These are phyloP conservation scores for Addax nasomaculatus DNA, from an alignment of 2,113 vertebrate species.

Conservation along the genomic window DNA sequence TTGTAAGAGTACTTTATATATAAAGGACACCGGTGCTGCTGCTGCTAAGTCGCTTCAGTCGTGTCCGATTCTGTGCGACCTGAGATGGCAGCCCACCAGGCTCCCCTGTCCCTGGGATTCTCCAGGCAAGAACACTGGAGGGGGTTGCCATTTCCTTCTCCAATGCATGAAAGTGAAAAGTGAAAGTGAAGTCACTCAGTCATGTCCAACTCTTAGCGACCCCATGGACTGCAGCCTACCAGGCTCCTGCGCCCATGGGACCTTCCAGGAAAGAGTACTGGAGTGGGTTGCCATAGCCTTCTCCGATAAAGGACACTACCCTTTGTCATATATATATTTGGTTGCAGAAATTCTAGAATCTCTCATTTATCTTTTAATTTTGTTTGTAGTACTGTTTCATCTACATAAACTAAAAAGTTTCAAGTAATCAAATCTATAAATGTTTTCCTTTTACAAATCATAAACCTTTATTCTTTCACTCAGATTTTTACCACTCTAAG, in stretches of 20 bases:
- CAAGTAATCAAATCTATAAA: not conserved
- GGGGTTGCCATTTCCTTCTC: too few relatives aligned
- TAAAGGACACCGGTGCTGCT: not conserved
- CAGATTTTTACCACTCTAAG: not conserved
- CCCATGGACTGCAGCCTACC: too few relatives aligned
- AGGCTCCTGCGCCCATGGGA: too few relatives aligned
- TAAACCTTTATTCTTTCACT: not conserved
- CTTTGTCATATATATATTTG: not conserved
- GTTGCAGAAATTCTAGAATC: not conserved
- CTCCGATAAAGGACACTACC: not conserved
- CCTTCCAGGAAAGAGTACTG: too few relatives aligned
- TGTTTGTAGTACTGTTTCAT: not conserved
- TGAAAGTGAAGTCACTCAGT: too few relatives aligned
- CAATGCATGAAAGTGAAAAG: too few relatives aligned
- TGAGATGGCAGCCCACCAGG: too few relatives aligned
- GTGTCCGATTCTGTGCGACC: too few relatives aligned
- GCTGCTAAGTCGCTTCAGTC: too few relatives aligned
- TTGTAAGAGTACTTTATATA: not conserved
- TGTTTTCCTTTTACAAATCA: not conserved
- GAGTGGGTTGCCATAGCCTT: too few relatives aligned
- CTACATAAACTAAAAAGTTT: not conserved
- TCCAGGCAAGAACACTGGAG: too few relatives aligned
- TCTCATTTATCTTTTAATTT: conserved; percentile 5
- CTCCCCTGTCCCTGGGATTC: too few relatives aligned
- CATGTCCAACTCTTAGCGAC: rapidly evolving